phyloP scores from a whole-genome alignment of 2,797 vertebrate species.

The Platyrinchus mystaceus region DNA sequence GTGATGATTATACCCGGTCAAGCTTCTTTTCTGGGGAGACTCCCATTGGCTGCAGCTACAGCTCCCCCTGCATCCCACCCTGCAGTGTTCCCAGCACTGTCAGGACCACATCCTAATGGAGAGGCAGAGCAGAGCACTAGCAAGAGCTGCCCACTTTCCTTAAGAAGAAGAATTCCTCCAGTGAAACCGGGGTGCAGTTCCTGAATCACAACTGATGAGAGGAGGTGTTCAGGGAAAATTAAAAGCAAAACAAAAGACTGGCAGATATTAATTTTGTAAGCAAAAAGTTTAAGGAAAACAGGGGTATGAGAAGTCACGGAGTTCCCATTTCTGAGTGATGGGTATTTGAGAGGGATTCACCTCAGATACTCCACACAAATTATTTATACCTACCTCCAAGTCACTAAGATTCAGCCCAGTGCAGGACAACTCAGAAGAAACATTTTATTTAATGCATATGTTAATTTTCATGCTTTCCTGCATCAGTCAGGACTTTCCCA shows the following conservation, averaged over 20 bases:
- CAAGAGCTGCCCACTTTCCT: not conserved
- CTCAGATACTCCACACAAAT: not conserved
- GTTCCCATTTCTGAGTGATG: not conserved
- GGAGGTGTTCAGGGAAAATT: not conserved
- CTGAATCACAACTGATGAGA: not conserved
- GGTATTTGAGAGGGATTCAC: not conserved
- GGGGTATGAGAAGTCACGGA: not conserved
- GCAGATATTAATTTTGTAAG: not conserved
- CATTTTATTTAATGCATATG: not conserved
- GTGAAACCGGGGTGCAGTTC: not conserved
- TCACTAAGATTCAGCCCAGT: not conserved
- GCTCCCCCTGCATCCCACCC: not conserved
- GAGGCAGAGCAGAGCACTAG: not conserved
- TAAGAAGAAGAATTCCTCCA: not conserved
- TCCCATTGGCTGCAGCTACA: not conserved
- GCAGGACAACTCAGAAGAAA: not conserved
- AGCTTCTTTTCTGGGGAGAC: not conserved
- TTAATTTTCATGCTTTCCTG: not conserved
- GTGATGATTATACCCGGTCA: not conserved
- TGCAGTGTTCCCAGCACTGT: not conserved
- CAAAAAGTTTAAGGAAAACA: not conserved
- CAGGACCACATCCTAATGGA: rapidly evolving
- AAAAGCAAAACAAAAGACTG: not conserved
- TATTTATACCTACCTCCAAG: not conserved
- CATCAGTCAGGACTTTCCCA: not conserved